Percentiles rank a stretch among this genome's conserved stretches.
These are phyloP conservation scores for Haliclystus octoradiatus DNA, from an alignment of 30 jellyfish, hydroid and myxozoan genomes.

Conservation along the genomic window DNA sequence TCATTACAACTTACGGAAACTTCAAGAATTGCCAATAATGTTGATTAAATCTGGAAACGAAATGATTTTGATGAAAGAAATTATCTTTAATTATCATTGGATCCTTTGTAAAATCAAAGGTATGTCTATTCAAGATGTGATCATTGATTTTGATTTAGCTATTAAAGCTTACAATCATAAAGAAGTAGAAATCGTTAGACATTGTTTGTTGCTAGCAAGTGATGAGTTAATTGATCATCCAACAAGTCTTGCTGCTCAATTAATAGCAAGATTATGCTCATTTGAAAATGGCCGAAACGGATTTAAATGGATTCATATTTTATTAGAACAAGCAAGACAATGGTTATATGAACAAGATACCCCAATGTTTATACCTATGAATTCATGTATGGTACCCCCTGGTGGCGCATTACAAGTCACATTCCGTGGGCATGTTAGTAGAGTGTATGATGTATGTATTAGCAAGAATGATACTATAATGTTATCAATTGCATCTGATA, in stretches of 20 bases:
- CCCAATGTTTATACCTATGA: neutral
- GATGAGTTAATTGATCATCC: neutral
- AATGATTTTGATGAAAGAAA: too few species aligned
- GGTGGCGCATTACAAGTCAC: neutral
- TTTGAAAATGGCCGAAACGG: too few species aligned
- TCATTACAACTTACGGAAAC: too few species aligned
- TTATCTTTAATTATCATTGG: too few species aligned
- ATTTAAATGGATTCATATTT: too few species aligned
- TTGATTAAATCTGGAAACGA: too few species aligned
- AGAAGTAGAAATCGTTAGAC: neutral
- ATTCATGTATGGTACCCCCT: constrained; percentile 3
- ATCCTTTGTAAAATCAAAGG: too few species aligned
- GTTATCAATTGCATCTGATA: neutral
- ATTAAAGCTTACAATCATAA: too few species aligned
- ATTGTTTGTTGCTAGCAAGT: neutral
- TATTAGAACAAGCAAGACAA: neutral
- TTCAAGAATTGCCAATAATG: too few species aligned
- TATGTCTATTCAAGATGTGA: too few species aligned
- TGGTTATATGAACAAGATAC: neutral
- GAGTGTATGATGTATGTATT: neutral
- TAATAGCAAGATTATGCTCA: neutral
- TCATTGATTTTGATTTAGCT: too few species aligned
- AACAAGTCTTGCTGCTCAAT: neutral
- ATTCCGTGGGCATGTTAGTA: neutral
- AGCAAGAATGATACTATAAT: neutral